Conservation (phyloP, 2,888 invertebrate species). For the Lissonota sp. region DNA sequence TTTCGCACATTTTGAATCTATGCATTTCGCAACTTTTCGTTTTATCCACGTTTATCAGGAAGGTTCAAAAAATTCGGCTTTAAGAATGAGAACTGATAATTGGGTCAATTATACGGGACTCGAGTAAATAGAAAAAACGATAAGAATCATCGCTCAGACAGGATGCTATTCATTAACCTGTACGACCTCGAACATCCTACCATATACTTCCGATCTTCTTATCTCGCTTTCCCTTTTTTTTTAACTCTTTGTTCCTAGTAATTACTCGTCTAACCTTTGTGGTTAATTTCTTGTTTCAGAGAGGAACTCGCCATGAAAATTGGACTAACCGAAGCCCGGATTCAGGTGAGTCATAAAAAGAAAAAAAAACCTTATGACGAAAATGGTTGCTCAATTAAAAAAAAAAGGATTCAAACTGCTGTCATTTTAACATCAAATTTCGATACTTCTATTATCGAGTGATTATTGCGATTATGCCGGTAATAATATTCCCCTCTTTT, state of each 20-base stretch:
- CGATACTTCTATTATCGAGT: not conserved
- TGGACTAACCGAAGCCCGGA: constrained; percentile 96
- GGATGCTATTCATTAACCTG: constrained; percentile 63
- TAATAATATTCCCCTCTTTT: not conserved
- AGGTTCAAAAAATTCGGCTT: too few relatives aligned
- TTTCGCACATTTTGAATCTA: too few relatives aligned
- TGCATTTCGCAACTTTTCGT: too few relatives aligned
- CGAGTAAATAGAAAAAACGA: not conserved
- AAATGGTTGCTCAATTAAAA: too few relatives aligned
- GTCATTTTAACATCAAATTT: not conserved
- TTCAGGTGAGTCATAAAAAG: constrained; percentile 89
- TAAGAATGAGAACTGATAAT: too few relatives aligned
- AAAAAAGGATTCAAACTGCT: not conserved
- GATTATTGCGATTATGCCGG: not conserved
- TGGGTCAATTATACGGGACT: constrained; percentile 43
- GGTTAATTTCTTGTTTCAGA: constrained; percentile 87
- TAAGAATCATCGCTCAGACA: constrained; percentile 41
- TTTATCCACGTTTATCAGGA: too few relatives aligned
- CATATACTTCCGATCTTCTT: not conserved
- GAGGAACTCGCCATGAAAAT: constrained; percentile 98
- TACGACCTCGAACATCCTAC: constrained; percentile 64
- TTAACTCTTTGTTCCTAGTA: constrained; percentile 48
- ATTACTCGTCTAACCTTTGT: constrained; percentile 40
- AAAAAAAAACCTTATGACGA: not conserved
- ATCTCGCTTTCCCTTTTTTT: constrained; percentile 38